phyloP scores from a whole-genome alignment of 2,888 invertebrate species.

The Minunthozetes semirufus region DNA sequence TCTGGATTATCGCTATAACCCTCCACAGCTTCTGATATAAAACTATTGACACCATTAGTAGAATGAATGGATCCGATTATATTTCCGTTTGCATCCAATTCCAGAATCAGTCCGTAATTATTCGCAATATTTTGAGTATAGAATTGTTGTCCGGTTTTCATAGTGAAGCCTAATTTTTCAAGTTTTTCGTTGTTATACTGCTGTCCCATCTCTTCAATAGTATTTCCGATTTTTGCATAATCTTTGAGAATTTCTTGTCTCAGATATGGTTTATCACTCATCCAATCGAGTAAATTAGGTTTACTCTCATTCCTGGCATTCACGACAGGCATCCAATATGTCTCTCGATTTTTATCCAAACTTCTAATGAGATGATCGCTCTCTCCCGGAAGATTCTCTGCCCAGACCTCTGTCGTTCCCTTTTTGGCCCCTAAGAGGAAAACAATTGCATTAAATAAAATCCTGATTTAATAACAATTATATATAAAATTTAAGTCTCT shows the following conservation, averaged over 20 bases:
- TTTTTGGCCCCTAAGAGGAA: conserved; percentile 34
- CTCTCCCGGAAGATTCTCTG: conserved; percentile 36
- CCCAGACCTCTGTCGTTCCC: conserved; percentile 34
- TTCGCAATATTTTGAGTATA: conserved; percentile 30
- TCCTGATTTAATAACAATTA: not conserved
- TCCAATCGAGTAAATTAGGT: conserved; percentile 30
- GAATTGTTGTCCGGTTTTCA: conserved; percentile 32
- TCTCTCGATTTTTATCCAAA: conserved; percentile 31
- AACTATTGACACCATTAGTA: conserved; percentile 33
- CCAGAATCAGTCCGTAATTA: conserved; percentile 36
- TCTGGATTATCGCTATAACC: conserved; percentile 28
- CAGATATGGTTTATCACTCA: conserved; percentile 36
- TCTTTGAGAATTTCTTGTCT: conserved; percentile 30
- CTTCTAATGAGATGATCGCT: conserved; percentile 32
- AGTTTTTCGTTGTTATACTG: conserved; percentile 22
- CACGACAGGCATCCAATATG: conserved; percentile 36
- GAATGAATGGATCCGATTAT: conserved; percentile 37
- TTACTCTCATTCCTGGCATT: conserved; percentile 33
- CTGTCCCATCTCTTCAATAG: conserved; percentile 33
- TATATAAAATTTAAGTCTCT: not conserved
- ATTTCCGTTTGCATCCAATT: conserved; percentile 37
- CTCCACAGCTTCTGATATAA: conserved; percentile 35
- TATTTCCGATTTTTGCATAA: not conserved
- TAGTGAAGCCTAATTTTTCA: conserved; percentile 31
- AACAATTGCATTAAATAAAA: not conserved